A percentile compares a stretch with the other conserved stretches of the same genome.
Conservation (phyloP, 2,888 invertebrate species). For the Drosophila monieri region DNA sequence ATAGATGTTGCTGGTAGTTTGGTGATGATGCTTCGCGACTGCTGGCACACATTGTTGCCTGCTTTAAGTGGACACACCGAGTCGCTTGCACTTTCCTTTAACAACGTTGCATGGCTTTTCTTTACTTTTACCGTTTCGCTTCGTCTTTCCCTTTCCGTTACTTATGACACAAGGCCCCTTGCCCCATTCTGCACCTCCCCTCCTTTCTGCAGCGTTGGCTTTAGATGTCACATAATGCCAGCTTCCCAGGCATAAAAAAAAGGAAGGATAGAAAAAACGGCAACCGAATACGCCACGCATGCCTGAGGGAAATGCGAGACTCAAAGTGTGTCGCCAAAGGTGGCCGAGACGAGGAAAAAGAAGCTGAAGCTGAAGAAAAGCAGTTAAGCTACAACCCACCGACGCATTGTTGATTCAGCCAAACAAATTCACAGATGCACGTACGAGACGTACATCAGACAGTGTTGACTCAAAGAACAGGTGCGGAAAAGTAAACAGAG, state of each 20-base stretch:
- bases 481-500: background rate
- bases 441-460: constrained; percentile 14
- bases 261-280: constrained; percentile 11
- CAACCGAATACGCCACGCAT: constrained; percentile 40
- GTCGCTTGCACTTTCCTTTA: constrained; percentile 48
- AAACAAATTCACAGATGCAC: constrained; percentile 40
- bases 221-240: constrained; percentile 47
- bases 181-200: no score
- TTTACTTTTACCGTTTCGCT: constrained; percentile 27
- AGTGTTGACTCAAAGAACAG: background rate
- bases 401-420: constrained; percentile 52
- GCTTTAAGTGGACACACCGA: constrained; percentile 58
- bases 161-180: constrained; percentile 30
- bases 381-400: constrained; percentile 7
- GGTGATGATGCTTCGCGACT: constrained; percentile 12
- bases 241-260: constrained; percentile 16
- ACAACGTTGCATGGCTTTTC: constrained; percentile 40
- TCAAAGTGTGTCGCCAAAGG: constrained; percentile 48
- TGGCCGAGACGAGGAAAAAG: constrained; percentile 7
- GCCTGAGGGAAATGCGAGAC: constrained; percentile 50
- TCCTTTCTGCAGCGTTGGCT: background rate
- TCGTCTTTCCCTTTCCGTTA: constrained; percentile 16
- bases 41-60: constrained; percentile 48
- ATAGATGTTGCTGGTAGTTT: background rate
- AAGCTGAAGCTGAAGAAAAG: constrained; percentile 10